Conservation (phyloP, 2,797 vertebrate genomes). For the Emys orbicularis region DNA sequence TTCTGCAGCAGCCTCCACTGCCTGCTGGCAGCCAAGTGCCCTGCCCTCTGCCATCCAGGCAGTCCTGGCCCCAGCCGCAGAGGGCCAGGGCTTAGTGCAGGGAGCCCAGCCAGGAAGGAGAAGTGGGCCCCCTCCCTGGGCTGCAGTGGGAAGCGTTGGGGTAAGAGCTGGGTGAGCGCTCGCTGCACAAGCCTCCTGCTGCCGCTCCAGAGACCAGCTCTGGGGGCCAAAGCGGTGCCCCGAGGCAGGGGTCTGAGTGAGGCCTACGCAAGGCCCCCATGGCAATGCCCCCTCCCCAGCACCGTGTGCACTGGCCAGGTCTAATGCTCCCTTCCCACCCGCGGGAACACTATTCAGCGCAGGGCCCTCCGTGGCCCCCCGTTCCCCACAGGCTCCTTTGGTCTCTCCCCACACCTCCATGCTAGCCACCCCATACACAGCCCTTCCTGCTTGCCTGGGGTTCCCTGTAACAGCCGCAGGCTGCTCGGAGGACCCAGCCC, state of each 20-base stretch:
- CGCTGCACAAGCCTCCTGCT: not conserved
- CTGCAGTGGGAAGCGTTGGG: not conserved
- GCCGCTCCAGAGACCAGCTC: not conserved
- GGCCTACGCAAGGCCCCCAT: not conserved
- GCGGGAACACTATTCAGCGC: not conserved
- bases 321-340: too few relatives aligned
- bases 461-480: not conserved
- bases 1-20: too few relatives aligned
- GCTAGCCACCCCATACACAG: not conserved
- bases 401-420: not conserved
- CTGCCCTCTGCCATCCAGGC: not conserved
- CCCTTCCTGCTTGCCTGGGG: not conserved
- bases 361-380: not conserved
- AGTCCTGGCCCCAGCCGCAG: rapidly evolving
- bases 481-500: not conserved
- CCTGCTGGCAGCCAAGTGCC: too few relatives aligned
- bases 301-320: not conserved
- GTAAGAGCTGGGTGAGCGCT: not conserved
- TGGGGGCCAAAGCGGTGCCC: too few relatives aligned
- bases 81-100: not conserved
- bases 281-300: not conserved
- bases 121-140: not conserved
- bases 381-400: not conserved
- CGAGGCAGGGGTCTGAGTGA: too few relatives aligned
- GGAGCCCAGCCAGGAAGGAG: not conserved